Base-by-base conservation (phyloP, 2,888 invertebrate genomes). In the Malachius bipustulatus region DNA sequence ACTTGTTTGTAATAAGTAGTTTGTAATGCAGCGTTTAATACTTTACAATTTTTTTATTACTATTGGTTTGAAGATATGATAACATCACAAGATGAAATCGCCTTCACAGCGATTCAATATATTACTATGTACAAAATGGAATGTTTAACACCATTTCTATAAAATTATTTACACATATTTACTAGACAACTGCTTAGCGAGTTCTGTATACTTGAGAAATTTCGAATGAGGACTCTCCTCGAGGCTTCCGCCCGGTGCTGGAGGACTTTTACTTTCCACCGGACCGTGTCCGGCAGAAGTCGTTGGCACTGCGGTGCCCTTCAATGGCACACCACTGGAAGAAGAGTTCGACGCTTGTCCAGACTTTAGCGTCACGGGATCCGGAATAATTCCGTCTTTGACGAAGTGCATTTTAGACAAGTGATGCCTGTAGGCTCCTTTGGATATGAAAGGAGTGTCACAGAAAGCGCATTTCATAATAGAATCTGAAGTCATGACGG, bases 131-230 rank as follows among this genome's bases (percentile, higher is more conserved):
- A 19, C n/a, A 19, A n/a, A 48, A 47, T 50, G 52, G 50, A 51
- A 50, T 51, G 51, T 48, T 46, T 40, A 31, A 12, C 6, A 14
- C 31, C 4, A 4, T 9, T 19, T n/a, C n/a, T 35, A 27, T 30
- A 39, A 27, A 46, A 41, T 50, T 30, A 50, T 67, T 76, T 82
- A 88, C 74, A 85, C 84, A 71, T 90, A 91, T 71, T 93, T 93
- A 69, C 90, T 91, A 62, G 93, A 93, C 63, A 96, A 72, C 70
- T 96, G 94, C 68, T 94, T 94, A 57, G 96, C 96, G 67, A 96
- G 78, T 70, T 96, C 93, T 60, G 93, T 93, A 69, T 96, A 96
- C 71, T 94, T 94, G 52, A 93, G 80, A 73, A 94, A 94, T 71
- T 94, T 96, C 52, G 94, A 90, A 67, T 91, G 90, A 32, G 90